Evolutionary conservation across 2,113 vertebrate genomes (phyloP), one percentile per base, ranked within the genome.

Genomic region (Zosterops pallidus): DNA sequence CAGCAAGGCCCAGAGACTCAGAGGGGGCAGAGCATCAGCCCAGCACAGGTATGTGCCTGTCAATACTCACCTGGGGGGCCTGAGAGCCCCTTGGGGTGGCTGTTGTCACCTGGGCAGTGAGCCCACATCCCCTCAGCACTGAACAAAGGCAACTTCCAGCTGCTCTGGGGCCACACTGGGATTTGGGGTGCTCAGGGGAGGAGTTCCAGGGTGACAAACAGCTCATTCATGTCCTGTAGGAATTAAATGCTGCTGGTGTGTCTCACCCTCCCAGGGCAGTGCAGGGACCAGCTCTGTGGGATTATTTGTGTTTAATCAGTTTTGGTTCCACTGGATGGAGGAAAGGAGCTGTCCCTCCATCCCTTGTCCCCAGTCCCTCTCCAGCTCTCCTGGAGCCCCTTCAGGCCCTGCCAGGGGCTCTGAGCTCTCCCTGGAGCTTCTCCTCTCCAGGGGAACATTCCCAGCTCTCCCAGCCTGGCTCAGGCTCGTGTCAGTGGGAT

Each of bases 21-120:
- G 46, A 92, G 14, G 95, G 96, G 75, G 89, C 96, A 88, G 98
- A 98, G 62, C 96, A 87, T 31, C 96, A 50, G 70, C 67, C 92
- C 84, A 96, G 93, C 93, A 67, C 98, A 98, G 99, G 99, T 99
- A 98, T 41, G 33, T 6, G 5, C 42, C 17, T 41, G 10, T 6
- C 74, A 41, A 0, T 1, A 0, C 4, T 24, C 33, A 33, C 6
- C 2, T 37, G 42, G 2, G 21, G 72, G 9, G 0, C 4, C 47
- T 22, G 7, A 19, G 14, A 0, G 26, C 12, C 49, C 8, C 42
- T 42, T 24, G 28, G 3, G 5, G 28, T 33, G 49, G 24, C 59
- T 70, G 39, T 23, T 65, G 19, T 49, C 12, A 3, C 13, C 2
- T 37, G 57, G 35, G 44, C 63, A 8, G 0, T 20, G 50, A 83